A percentile compares a stretch with the other conserved stretches of the same genome.
Evolutionary conservation across 2,888 invertebrate genomes (phyloP).

Genomic region (Crocallis elinguaria): DNA sequence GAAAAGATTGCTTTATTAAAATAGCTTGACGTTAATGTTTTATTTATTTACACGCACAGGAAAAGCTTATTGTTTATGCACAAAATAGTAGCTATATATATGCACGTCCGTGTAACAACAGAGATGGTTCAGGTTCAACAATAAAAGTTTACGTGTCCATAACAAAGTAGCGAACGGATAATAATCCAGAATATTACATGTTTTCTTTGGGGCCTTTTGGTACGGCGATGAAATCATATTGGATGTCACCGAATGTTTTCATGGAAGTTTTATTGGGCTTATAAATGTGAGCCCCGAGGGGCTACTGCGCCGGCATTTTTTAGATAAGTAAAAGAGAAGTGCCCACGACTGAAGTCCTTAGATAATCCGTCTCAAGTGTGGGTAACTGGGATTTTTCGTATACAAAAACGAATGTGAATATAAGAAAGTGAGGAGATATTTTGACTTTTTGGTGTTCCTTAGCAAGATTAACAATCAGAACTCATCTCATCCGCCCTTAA

Average conservation of each 20-base stretch:
- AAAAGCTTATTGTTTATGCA: constrained; percentile 23
- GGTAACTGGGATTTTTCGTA: constrained; percentile 1
- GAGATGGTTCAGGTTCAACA: constrained; percentile 52
- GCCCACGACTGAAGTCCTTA: constrained; percentile 36
- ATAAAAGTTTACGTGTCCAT: constrained; percentile 64
- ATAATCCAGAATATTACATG: constrained; percentile 66
- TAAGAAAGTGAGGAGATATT: not conserved
- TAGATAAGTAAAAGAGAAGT: constrained; percentile 64
- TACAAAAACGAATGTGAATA: constrained; percentile 4
- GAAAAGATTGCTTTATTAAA: no score
- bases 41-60: not conserved
- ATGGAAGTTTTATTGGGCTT: constrained; percentile 77
- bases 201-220: constrained; percentile 58
- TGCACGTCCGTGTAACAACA: constrained; percentile 42
- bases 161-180: constrained; percentile 62
- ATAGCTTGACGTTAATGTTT: not conserved
- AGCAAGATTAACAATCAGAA: not conserved
- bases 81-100: constrained; percentile 40
- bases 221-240: constrained; percentile 74
- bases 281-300: constrained; percentile 74
- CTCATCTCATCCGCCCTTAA: not conserved
- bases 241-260: constrained; percentile 77
- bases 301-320: constrained; percentile 66
- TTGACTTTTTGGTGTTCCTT: not conserved
- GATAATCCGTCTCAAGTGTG: constrained; percentile 11